Conservation (phyloP, 1,140 invertebrate genomes). For the Limonius californicus region DNA sequence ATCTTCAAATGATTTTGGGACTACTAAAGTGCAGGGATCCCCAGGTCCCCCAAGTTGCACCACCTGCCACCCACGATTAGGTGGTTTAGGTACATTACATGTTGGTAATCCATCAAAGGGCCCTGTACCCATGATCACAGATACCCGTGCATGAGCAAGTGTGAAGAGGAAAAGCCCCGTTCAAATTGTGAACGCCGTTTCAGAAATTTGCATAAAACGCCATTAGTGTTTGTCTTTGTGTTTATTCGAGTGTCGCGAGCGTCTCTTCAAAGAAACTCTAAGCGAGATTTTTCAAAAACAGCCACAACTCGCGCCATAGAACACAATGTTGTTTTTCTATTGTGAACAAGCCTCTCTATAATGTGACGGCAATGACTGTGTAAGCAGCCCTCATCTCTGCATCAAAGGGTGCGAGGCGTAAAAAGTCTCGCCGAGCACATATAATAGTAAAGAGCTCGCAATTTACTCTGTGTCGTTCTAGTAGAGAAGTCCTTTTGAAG, state of each 20-base stretch:
- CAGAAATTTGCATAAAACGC: too few relatives aligned
- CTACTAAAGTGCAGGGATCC: too few relatives aligned
- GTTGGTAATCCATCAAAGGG: neutral
- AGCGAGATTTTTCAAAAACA: neutral
- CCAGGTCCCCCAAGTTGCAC: too few relatives aligned
- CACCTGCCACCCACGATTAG: neutral
- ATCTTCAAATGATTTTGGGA: too few relatives aligned
- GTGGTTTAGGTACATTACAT: neutral
- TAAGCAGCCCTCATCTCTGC: constrained; percentile 11
- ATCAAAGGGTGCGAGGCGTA: constrained; percentile 10
- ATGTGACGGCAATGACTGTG: constrained; percentile 7
- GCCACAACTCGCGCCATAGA: neutral
- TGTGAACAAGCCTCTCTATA: constrained; percentile 3
- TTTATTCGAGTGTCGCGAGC: neutral
- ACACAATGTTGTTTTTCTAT: neutral
- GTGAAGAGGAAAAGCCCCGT: neutral
- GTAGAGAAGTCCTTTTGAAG: constrained; percentile 8
- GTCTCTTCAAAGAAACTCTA: neutral
- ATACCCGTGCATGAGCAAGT: neutral
- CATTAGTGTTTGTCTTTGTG: neutral
- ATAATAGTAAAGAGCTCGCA: constrained; percentile 11
- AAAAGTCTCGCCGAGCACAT: constrained; percentile 10
- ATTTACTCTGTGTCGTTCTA: constrained; percentile 8
- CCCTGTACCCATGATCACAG: neutral
- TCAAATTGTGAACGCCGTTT: neutral